These are phyloP conservation scores for Suillia variegata DNA, from an alignment of 2,888 invertebrate genomes.

Conservation along the genomic window DNA sequence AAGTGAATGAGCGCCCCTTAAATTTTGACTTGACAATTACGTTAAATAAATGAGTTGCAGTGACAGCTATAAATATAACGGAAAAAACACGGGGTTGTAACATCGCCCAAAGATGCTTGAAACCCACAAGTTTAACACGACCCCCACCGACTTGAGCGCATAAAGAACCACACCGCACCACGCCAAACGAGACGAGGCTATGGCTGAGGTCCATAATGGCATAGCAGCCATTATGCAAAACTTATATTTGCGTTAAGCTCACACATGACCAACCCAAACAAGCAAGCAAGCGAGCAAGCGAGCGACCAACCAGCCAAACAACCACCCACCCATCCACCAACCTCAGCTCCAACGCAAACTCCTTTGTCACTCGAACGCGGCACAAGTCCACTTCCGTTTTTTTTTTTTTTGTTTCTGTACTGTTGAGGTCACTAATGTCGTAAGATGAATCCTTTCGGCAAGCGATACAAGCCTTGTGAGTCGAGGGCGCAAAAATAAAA, in stretches of 20 bases:
- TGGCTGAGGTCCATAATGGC: neutral
- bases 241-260: constrained; percentile 46
- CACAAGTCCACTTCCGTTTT: constrained; percentile 1
- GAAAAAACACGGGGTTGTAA: neutral
- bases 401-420: constrained; percentile 29
- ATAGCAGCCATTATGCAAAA: constrained; percentile 51
- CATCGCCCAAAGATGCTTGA: constrained; percentile 10
- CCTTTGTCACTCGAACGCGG: too few species aligned
- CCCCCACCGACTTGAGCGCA: neutral
- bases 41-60: constrained; percentile 52
- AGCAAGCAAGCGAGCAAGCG: too few species aligned
- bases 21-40: constrained; percentile 50
- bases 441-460: constrained; percentile 54
- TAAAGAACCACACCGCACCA: neutral
- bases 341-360: constrained; percentile 12
- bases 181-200: neutral
- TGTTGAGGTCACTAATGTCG: constrained; percentile 53
- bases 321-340: neutral
- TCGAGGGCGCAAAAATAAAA: constrained; percentile 49
- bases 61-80: constrained; percentile 24
- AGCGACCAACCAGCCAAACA: too few species aligned
- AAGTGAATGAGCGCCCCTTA: neutral
- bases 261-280: constrained; percentile 38
- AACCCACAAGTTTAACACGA: constrained; percentile 44
- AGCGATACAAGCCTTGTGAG: constrained; percentile 40